Evolutionary conservation across 30 jellyfish, hydroid and myxozoan species (phyloP), one percentile per base, ranked within the genome.

Genomic region (Chrysaora quinquecirrha): DNA sequence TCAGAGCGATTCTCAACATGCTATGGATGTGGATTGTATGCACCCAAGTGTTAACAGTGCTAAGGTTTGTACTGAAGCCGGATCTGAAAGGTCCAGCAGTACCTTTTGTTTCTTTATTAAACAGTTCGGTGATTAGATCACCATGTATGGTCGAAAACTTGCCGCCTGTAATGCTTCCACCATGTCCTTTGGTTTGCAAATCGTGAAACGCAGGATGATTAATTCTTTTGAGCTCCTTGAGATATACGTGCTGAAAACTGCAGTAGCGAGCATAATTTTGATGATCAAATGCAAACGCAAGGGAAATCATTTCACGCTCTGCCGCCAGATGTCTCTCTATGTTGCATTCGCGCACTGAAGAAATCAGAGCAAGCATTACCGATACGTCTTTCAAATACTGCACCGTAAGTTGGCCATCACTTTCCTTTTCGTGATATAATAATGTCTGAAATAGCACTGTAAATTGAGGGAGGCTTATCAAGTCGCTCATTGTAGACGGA

Each of bases 41-140:
- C 1, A 74, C 86, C 86, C 86, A 74, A 1, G 86, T 74, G 20
- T 74, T 48, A 1, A 74, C 81, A 10, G 86, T 21, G 2, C 48
- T 83, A 2, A 74, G 28, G 83, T 48, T 52, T 4, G 86, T 74
- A 71, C 86, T 50, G 20, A 43, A 74, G 19, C 86, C 56, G 16
- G 74, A 74, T 43, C 86, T 47, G 43, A 74, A 74, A 2, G 86
- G 86, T 10, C 85, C 84, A 3, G 85, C 56, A 19, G 84, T 70
- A 43, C 58, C 58, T n/a, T n/a, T n/a, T n/a, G n/a, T n/a, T n/a
- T n/a, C n/a, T n/a, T n/a, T n/a, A n/a, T n/a, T n/a, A n/a, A n/a
- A n/a, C n/a, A n/a, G n/a, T n/a, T n/a, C n/a, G n/a, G n/a, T n/a
- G n/a, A n/a, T n/a, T n/a, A n/a, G n/a, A n/a, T n/a, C n/a, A n/a